Evolutionary conservation across 1,140 invertebrate species (phyloP).

Genomic region (Parasteatoda tepidariorum): DNA sequence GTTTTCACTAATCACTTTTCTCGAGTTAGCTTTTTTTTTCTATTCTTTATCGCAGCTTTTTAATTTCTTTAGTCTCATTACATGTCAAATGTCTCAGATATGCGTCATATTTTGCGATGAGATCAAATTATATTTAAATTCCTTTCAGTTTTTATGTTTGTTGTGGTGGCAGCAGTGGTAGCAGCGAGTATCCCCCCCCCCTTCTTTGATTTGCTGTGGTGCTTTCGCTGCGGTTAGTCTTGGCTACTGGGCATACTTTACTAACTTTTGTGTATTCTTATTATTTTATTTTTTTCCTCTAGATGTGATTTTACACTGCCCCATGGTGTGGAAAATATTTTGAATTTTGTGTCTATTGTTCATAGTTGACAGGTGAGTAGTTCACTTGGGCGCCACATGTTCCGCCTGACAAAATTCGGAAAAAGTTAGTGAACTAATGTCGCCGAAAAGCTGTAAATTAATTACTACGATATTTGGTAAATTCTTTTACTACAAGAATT

Average conservation of each 20-base stretch:
- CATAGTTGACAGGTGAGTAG: constrained; percentile 7
- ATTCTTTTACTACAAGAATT: too few species aligned
- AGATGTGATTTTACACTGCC: background rate
- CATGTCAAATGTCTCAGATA: constrained; percentile 4
- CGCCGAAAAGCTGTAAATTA: too few species aligned
- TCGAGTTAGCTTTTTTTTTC: constrained; percentile 12
- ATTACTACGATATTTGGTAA: too few species aligned
- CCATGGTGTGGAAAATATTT: constrained; percentile 34
- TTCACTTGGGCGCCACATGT: background rate
- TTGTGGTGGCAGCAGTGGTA: background rate
- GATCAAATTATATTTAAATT: constrained; percentile 53
- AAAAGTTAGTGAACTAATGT: too few species aligned
- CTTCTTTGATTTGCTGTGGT: background rate
- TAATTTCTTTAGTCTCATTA: constrained; percentile 33
- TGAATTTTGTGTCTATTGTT: background rate
- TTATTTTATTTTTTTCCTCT: background rate
- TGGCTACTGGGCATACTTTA: background rate
- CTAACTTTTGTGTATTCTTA: background rate
- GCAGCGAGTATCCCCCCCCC: background rate
- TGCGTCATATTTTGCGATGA: constrained; percentile 3
- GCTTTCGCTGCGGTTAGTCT: background rate
- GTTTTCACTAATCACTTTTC: constrained; percentile 38
- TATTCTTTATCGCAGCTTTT: background rate
- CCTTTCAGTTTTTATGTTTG: background rate
- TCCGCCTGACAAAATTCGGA: too few species aligned